Evolutionary conservation across 2,113 vertebrate genomes (phyloP).

Genomic region (Pao palembangensis): DNA sequence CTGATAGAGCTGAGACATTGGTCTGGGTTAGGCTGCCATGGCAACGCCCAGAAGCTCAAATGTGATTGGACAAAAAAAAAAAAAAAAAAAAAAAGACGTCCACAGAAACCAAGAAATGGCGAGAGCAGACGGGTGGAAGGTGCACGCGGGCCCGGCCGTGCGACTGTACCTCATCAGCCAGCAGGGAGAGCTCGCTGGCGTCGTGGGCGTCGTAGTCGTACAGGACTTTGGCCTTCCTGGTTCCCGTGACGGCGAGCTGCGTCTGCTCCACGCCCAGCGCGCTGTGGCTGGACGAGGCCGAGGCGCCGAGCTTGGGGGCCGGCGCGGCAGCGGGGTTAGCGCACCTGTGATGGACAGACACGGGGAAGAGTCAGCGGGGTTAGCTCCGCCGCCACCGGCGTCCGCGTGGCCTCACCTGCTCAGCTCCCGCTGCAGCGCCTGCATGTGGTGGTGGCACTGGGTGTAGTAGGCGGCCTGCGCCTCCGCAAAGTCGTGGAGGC

Average conservation of each 20-base stretch:
- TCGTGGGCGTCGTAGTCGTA: constrained; percentile 95
- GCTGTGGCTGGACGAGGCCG: constrained; percentile 70
- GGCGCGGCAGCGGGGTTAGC: constrained; percentile 4
- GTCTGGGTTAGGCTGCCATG: too few relatives aligned
- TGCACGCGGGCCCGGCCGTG: too few relatives aligned
- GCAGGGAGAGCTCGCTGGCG: constrained; percentile 86
- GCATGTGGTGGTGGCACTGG: constrained; percentile 91
- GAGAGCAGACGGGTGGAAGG: too few relatives aligned
- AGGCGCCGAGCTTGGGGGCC: constrained; percentile 77
- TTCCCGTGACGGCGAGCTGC: constrained; percentile 82
- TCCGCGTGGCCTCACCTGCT: constrained; percentile 77
- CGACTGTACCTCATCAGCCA: constrained; percentile 88
- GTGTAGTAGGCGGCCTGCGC: constrained; percentile 90
- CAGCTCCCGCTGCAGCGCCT: constrained; percentile 91
- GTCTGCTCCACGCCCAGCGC: constrained; percentile 79
- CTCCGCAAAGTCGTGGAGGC: constrained; percentile 91
- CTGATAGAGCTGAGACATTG: too few relatives aligned
- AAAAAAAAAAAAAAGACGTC: too few relatives aligned
- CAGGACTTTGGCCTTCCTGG: constrained; percentile 90
- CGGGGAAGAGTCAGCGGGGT: too few relatives aligned
- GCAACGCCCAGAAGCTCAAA: too few relatives aligned
- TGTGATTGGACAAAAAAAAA: too few relatives aligned
- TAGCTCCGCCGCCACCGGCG: too few relatives aligned
- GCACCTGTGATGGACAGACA: too few relatives aligned
- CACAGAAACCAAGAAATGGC: too few relatives aligned